These are phyloP conservation scores for Gobiocypris rarus DNA, from an alignment of 2,113 vertebrate genomes.

Conservation along the genomic window DNA sequence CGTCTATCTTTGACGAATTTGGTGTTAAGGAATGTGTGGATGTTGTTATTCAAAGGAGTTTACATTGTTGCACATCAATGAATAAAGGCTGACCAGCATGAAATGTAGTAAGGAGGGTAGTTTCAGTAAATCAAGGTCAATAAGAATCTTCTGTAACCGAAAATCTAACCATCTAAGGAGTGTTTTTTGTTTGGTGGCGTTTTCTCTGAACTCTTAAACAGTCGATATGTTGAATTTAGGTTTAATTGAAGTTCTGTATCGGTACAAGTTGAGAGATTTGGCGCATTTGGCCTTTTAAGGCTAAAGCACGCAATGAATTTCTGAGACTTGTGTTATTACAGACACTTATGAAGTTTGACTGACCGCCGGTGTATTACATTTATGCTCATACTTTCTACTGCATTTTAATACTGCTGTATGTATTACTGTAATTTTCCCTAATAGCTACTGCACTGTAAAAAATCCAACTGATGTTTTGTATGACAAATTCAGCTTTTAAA, in stretches of 20 bases:
- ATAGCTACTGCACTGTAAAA: too few species aligned
- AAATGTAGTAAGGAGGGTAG: neutral
- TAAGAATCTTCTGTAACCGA: neutral
- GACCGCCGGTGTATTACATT: too few species aligned
- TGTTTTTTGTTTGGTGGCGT: neutral
- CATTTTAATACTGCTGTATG: too few species aligned
- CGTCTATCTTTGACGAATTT: neutral
- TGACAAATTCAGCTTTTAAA: too few species aligned
- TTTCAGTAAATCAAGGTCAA: neutral
- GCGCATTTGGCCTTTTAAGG: conserved; percentile 48
- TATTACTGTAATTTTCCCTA: too few species aligned
- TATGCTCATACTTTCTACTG: too few species aligned
- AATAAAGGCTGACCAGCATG: conserved; percentile 20
- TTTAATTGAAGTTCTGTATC: conserved; percentile 28
- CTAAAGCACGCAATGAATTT: conserved; percentile 46
- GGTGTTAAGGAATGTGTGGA: conserved; percentile 11
- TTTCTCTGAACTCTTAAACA: neutral
- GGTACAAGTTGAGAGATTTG: conserved; percentile 28
- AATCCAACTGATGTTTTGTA: too few species aligned
- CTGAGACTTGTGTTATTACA: conserved; percentile 11
- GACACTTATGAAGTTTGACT: neutral
- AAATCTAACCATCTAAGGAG: neutral
- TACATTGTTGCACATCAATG: neutral
- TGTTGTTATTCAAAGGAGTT: conserved; percentile 20
- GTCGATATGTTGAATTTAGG: neutral